Base-by-base conservation (phyloP, 53 echinoderm and acorn worm genomes). In the Echinometra lucunter region DNA sequence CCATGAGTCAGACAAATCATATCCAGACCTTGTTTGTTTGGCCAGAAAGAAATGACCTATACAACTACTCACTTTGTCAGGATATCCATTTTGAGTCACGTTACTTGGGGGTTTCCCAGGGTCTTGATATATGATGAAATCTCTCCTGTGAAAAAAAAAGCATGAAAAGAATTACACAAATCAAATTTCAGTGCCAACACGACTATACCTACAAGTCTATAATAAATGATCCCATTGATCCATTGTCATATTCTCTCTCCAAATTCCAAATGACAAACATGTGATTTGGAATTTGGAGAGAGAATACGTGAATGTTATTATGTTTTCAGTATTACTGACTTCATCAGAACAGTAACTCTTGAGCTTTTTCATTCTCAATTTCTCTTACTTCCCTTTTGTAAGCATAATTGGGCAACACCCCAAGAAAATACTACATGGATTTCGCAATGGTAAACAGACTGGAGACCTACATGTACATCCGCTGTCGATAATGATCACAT, bases 51-150 rank as follows among this genome's bases (percentile, higher is more conserved):
- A 25, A 4, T 63, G 63, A 63, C 63, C 25, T 25, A 63, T 63
- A n/a, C n/a, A n/a, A 21, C 25, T 30, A 93, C 95, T 63, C 91
- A 98, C 98, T 92, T 94, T 96, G 28, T 98, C 95, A 42, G 91
- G 47, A 96, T 96, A 98, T 58, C 97, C 97, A 96, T 98, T 98
- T 89, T 98, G 97, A 32, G 98, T 98, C 32, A 97, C 98, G 72
- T 98, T 97, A 42, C 95, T 96, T 19, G 98, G 97, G 45, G 96
- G 95, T 55, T 98, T 97, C 49, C 97, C 98, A 74, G 96, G 95
- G 23, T 98, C 96, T 89, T 98, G 97, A 94, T 98, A 98, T 45
- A 98, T 95, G n/a, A 95, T 82, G 94, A 98, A 98, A 87, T 98
- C 98, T 92, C 97, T 95, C 95, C 98, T 98, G 95, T 57, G 66